Evolutionary conservation across 2,113 vertebrate genomes (phyloP).

Genomic region (Sinocyclocheilus anshuiensis): DNA sequence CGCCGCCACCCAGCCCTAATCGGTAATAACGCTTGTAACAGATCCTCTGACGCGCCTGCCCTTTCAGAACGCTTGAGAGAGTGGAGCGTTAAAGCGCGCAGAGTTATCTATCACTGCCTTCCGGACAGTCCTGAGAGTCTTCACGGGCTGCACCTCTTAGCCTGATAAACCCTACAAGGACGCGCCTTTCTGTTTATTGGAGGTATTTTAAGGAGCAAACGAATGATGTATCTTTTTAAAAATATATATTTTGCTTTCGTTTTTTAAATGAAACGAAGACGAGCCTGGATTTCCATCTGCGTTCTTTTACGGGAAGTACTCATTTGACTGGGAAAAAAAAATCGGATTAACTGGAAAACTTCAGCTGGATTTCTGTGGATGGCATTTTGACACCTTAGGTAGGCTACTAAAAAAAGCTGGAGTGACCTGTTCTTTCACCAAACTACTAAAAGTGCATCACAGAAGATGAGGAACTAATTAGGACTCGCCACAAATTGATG

Average conservation of each 20-base stretch:
- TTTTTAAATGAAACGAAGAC: neutral
- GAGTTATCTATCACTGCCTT: neutral
- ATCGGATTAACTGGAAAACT: neutral
- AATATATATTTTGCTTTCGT: neutral
- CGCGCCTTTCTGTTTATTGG: neutral
- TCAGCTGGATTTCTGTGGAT: neutral
- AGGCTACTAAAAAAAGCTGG: neutral
- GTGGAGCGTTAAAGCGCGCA: neutral
- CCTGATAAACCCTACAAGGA: neutral
- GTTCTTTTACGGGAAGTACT: neutral
- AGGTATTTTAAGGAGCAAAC: neutral
- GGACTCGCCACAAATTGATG: neutral
- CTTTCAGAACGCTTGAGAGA: neutral
- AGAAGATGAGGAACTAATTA: neutral
- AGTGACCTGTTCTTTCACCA: neutral
- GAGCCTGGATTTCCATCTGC: neutral
- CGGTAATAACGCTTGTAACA: neutral
- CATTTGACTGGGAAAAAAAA: neutral
- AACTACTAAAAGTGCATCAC: neutral
- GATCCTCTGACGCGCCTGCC: slow-evolving; percentile 10
- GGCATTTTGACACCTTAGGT: neutral
- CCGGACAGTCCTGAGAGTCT: neutral
- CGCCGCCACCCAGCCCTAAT: slow-evolving; percentile 30
- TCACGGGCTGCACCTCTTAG: neutral
- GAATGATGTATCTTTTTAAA: neutral